These are phyloP conservation scores for Acanthurus tractus DNA, from an alignment of 2,797 vertebrate species.

Conservation along the genomic window DNA sequence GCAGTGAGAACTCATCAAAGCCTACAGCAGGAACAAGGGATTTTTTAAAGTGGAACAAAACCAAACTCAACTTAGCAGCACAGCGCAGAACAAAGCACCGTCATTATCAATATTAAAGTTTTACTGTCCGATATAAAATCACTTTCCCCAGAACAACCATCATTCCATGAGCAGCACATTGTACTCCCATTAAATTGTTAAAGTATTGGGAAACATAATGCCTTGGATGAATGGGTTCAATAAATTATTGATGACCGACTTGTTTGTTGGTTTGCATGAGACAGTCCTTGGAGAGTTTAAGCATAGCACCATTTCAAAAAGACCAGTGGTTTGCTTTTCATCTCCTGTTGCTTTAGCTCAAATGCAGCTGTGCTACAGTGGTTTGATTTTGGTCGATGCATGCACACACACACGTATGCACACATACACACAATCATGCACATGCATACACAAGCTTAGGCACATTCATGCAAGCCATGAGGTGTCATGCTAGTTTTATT, in stretches of 20 bases:
- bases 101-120: slow-evolving; percentile 60
- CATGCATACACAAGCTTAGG: slow-evolving; percentile 6
- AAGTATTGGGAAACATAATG: slow-evolving; percentile 71
- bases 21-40: slow-evolving; percentile 5
- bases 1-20: slow-evolving; percentile 20
- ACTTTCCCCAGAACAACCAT: slow-evolving; percentile 49
- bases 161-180: slow-evolving; percentile 37
- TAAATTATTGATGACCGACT: slow-evolving; percentile 78
- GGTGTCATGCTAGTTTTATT: slow-evolving; percentile 76
- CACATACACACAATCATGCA: not conserved
- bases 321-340: slow-evolving; percentile 64
- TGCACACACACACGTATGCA: slow-evolving; percentile 18
- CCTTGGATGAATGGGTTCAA: slow-evolving; percentile 73
- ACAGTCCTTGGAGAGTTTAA: slow-evolving; percentile 72
- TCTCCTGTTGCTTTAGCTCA: slow-evolving; percentile 70
- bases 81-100: slow-evolving; percentile 41
- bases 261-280: slow-evolving; percentile 72
- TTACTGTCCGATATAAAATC: slow-evolving; percentile 53
- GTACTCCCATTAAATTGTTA: slow-evolving; percentile 58
- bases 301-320: slow-evolving; percentile 69
- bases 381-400: slow-evolving; percentile 55
- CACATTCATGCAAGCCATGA: slow-evolving; percentile 46
- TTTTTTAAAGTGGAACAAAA: not conserved
- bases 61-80: slow-evolving; percentile 19
- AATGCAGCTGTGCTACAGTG: slow-evolving; percentile 50